These are phyloP conservation scores for Mythimna ferrago DNA, from an alignment of 2,888 invertebrate genomes.

Conservation along the genomic window DNA sequence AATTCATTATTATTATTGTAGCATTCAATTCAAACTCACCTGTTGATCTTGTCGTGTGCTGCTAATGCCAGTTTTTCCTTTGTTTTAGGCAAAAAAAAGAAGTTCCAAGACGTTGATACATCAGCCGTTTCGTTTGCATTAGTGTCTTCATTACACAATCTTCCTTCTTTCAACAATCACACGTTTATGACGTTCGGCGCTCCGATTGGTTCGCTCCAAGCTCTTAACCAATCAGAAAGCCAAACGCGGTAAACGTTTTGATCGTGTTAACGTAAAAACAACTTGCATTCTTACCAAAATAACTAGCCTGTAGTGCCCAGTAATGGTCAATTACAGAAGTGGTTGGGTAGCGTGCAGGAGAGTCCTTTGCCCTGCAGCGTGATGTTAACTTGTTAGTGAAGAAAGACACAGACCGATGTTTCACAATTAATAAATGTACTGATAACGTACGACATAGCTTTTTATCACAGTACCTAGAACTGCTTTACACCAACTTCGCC, in stretches of 20 bases:
- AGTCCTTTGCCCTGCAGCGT: neutral
- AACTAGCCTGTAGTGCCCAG: too few relatives aligned
- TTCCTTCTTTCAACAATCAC: neutral
- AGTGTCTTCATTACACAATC: neutral
- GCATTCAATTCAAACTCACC: slow-evolving; percentile 21
- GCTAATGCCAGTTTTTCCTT: neutral
- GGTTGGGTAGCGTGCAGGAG: too few relatives aligned
- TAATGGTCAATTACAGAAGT: too few relatives aligned
- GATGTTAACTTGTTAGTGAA: neutral
- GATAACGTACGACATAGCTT: neutral
- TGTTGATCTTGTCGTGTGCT: slow-evolving; percentile 29
- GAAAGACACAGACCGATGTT: neutral
- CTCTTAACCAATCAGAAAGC: too few relatives aligned
- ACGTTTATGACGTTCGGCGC: too few relatives aligned
- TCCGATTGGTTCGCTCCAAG: too few relatives aligned
- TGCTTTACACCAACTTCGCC: neutral
- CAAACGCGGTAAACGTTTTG: too few relatives aligned
- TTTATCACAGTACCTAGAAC: too few relatives aligned
- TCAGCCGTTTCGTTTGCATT: neutral
- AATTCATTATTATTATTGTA: slow-evolving; percentile 36
- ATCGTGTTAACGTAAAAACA: too few relatives aligned
- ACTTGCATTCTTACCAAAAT: too few relatives aligned
- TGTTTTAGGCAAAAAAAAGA: neutral
- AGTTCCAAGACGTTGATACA: neutral
- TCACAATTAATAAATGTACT: neutral